These are phyloP conservation scores for Myocastor coypus DNA, from an alignment of 2,113 vertebrate species.

Conservation along the genomic window DNA sequence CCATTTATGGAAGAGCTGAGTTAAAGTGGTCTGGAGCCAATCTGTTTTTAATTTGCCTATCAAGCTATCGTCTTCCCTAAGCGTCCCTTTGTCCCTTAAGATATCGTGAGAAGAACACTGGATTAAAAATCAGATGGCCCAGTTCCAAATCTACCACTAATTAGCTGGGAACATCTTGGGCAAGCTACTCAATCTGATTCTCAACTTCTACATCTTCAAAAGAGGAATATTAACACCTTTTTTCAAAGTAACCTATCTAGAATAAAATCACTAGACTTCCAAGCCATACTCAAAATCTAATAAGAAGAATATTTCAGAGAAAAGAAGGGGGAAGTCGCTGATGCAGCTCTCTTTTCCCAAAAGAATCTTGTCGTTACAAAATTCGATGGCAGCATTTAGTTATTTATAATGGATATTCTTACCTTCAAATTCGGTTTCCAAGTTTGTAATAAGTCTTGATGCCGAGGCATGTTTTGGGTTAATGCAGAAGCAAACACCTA, in stretches of 20 bases:
- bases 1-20: neutral
- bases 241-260: neutral
- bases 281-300: slow-evolving; percentile 15
- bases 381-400: neutral
- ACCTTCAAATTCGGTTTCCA: neutral
- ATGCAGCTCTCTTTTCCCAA: neutral
- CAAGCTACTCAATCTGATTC: slow-evolving; percentile 35
- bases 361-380: neutral
- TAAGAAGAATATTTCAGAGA: neutral
- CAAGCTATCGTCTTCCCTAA: slow-evolving; percentile 36
- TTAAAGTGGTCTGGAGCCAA: slow-evolving; percentile 19
- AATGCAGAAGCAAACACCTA: neutral
- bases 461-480: neutral
- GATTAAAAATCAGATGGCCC: slow-evolving; percentile 38
- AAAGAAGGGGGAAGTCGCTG: neutral
- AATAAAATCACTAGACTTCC: neutral
- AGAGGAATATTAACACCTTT: neutral
- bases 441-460: neutral
- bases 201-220: neutral
- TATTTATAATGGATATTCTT: neutral
- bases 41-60: slow-evolving; percentile 48
- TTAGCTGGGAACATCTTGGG: neutral
- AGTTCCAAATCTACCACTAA: slow-evolving; percentile 1
- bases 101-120: neutral
- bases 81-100: neutral